These are phyloP conservation scores for Plagiodera versicolora DNA, from an alignment of 2,888 invertebrate species.

Conservation along the genomic window DNA sequence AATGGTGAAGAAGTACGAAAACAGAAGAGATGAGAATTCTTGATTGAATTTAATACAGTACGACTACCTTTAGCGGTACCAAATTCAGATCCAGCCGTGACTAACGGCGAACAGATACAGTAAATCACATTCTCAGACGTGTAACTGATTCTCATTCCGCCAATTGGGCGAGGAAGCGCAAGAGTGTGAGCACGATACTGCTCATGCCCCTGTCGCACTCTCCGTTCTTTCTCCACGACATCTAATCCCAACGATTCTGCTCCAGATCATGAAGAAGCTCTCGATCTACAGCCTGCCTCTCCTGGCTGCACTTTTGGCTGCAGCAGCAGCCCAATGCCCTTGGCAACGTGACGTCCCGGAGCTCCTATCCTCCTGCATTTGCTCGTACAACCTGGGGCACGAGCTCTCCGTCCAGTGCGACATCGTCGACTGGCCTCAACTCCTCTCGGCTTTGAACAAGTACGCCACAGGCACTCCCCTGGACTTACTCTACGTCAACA, in stretches of 20 bases:
- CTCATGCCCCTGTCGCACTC: no score
- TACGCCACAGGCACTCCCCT: slow-evolving; percentile 69
- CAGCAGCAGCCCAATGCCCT: slow-evolving; percentile 72
- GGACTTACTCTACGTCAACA: slow-evolving; percentile 86
- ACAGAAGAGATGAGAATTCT: no score
- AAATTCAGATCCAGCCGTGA: slow-evolving; percentile 1
- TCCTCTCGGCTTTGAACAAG: slow-evolving; percentile 73
- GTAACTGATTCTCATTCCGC: no score
- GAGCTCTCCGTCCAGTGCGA: slow-evolving; percentile 90
- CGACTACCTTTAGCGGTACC: slow-evolving; percentile 17
- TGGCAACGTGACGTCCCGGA: slow-evolving; percentile 77
- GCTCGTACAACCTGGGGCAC: slow-evolving; percentile 82
- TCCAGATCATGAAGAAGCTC: slow-evolving; percentile 51
- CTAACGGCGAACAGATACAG: slow-evolving; percentile 14
- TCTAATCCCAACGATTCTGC: no score
- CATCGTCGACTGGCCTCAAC: slow-evolving; percentile 77
- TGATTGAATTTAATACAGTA: background rate
- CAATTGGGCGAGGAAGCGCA: no score
- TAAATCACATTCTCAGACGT: slow-evolving; percentile 5
- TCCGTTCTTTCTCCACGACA: no score
- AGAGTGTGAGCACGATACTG: no score
- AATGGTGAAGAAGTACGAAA: no score
- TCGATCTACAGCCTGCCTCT: slow-evolving; percentile 40
- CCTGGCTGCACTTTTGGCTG: slow-evolving; percentile 38
- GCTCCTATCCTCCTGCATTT: slow-evolving; percentile 82